These are phyloP conservation scores for Ailuropoda melanoleuca DNA, from an alignment of 2,113 vertebrate species.

Conservation along the genomic window DNA sequence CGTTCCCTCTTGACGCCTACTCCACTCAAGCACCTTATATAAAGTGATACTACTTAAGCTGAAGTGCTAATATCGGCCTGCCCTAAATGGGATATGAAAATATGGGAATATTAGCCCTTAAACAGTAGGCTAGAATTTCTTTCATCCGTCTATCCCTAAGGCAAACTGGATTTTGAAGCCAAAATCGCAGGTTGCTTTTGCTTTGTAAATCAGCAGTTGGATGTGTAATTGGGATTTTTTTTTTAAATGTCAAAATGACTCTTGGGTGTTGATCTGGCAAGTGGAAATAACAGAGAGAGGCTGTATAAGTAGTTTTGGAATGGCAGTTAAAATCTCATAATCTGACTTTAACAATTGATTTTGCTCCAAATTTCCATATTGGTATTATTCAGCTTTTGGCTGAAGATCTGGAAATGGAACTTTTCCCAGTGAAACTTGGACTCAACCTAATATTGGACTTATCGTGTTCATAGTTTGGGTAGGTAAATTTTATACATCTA, in stretches of 20 bases:
- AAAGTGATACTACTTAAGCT: conserved; percentile 47
- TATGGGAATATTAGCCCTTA: conserved; percentile 71
- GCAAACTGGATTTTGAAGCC: conserved; percentile 68
- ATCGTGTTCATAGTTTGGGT: conserved; percentile 27
- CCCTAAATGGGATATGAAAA: conserved; percentile 70
- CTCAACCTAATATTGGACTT: conserved; percentile 51
- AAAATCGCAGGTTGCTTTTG: conserved; percentile 72
- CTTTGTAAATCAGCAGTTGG: conserved; percentile 76
- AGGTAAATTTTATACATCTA: conserved; percentile 64
- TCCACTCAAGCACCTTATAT: conserved; percentile 40
- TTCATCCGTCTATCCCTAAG: conserved; percentile 72
- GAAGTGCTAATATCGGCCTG: conserved; percentile 52
- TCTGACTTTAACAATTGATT: conserved; percentile 76
- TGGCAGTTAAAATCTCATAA: conserved; percentile 76
- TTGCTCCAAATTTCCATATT: conserved; percentile 75
- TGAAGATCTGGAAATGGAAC: conserved; percentile 52
- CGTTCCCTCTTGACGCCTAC: not conserved
- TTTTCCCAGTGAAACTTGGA: conserved; percentile 57
- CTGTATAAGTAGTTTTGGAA: conserved; percentile 66
- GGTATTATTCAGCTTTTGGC: conserved; percentile 76
- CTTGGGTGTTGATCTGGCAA: conserved; percentile 75
- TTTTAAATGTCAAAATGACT: conserved; percentile 72
- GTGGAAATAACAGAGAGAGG: conserved; percentile 69
- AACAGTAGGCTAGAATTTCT: conserved; percentile 76
- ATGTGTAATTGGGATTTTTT: conserved; percentile 69